A percentile compares a stretch with the other conserved stretches of the same genome.
Conservation (phyloP, 2,113 vertebrate genomes). For the Taurulus bubalis region DNA sequence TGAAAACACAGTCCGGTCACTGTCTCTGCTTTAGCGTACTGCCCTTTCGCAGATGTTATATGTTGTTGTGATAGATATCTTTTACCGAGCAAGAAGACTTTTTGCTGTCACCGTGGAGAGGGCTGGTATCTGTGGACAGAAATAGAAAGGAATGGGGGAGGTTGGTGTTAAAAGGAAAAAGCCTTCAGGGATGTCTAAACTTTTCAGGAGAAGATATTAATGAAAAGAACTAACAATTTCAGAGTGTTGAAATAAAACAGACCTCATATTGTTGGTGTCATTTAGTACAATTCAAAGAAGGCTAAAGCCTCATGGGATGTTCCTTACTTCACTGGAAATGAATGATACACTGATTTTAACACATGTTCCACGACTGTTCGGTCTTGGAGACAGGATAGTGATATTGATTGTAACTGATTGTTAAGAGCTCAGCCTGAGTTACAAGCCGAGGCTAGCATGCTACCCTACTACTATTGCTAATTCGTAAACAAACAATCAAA, state of each 20-base stretch:
- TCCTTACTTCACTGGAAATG: neutral
- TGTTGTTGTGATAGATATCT: constrained; percentile 18
- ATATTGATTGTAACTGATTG: neutral
- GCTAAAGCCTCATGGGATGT: constrained; percentile 9
- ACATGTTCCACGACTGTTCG: neutral
- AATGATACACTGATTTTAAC: neutral
- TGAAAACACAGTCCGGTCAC: neutral
- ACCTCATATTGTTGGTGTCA: neutral
- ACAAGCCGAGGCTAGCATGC: no score
- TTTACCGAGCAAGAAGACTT: neutral
- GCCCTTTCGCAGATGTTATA: constrained; percentile 11
- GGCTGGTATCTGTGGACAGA: constrained; percentile 27
- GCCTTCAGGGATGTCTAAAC: constrained; percentile 20
- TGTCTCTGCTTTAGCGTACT: neutral
- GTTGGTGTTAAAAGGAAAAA: constrained; percentile 41
- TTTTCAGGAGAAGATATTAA: neutral
- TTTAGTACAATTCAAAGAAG: neutral
- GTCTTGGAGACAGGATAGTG: neutral
- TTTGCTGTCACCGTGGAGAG: neutral
- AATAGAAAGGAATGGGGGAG: constrained; percentile 66
- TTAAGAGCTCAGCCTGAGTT: neutral
- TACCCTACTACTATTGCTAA: no score
- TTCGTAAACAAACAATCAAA: neutral
- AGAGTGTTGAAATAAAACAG: neutral
- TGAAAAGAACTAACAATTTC: neutral